These are phyloP conservation scores for Mobula birostris DNA, from an alignment of 2,113 vertebrate genomes.

Conservation along the genomic window DNA sequence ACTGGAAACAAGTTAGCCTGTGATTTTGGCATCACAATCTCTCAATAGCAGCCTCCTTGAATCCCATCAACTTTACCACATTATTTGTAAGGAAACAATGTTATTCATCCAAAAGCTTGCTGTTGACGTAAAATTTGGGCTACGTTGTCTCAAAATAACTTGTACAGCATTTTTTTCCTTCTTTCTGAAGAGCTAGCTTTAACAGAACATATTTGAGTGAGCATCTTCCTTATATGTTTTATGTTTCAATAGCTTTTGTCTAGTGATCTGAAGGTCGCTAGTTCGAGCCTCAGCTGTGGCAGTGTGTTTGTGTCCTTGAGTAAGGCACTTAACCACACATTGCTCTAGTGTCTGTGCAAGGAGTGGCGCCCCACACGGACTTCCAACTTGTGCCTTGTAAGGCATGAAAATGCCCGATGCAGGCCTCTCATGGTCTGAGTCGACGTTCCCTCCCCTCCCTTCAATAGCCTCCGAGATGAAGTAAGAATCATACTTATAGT, in stretches of 20 bases:
- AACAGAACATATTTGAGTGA: not conserved
- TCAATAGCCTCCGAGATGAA: not conserved
- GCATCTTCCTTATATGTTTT: not conserved
- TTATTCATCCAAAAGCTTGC: not conserved
- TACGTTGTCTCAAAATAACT: not conserved
- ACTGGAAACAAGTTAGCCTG: not conserved
- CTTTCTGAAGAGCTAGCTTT: not conserved
- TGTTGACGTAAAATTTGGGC: not conserved
- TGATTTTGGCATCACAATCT: not conserved
- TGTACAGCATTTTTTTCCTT: not conserved
- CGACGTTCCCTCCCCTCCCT: not conserved
- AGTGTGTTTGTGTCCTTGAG: no score
- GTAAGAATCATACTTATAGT: not conserved
- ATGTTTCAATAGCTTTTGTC: no score
- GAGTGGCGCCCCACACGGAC: no score
- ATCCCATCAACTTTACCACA: not conserved
- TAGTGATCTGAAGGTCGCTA: no score
- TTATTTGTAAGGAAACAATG: not conserved
- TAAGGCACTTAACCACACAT: no score
- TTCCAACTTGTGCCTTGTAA: no score
- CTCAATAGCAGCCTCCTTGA: not conserved
- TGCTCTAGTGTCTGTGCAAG: no score
- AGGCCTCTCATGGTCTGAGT: no score
- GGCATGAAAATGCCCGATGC: no score
- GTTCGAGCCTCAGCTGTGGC: no score